These are phyloP conservation scores for Trachelus tabidus DNA, from an alignment of 2,888 invertebrate species.

Conservation along the genomic window DNA sequence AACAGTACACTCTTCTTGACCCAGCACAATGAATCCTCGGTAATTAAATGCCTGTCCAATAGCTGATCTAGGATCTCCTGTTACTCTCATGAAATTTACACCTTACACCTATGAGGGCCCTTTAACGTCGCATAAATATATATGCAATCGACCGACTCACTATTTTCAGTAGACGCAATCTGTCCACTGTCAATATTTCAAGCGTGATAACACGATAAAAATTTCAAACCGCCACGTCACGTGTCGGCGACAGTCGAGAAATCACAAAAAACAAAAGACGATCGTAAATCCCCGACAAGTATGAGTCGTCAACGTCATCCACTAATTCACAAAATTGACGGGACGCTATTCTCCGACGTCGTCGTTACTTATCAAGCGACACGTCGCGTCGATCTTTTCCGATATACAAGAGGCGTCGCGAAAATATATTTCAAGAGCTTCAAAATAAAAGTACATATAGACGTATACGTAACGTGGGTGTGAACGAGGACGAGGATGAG, in stretches of 20 bases:
- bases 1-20: conserved; percentile 17
- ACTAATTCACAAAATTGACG: background rate
- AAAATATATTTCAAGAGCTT: background rate
- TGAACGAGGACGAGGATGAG: background rate
- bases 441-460: background rate
- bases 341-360: background rate
- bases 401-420: background rate
- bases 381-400: background rate
- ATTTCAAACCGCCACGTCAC: background rate
- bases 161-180: background rate
- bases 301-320: background rate
- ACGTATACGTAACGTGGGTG: background rate
- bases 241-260: background rate
- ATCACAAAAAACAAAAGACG: background rate
- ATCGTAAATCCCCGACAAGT: background rate
- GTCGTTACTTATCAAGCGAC: background rate
- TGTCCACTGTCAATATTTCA: background rate
- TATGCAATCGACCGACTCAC: background rate
- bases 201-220: background rate
- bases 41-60: conserved; percentile 36
- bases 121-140: background rate
- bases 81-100: conserved; percentile 30
- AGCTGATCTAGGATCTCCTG: conserved; percentile 25
- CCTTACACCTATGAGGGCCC: conserved; percentile 15
- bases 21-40: conserved; percentile 24